Conservation (phyloP, 2,797 vertebrate species). For the Megaceryle alcyon region DNA sequence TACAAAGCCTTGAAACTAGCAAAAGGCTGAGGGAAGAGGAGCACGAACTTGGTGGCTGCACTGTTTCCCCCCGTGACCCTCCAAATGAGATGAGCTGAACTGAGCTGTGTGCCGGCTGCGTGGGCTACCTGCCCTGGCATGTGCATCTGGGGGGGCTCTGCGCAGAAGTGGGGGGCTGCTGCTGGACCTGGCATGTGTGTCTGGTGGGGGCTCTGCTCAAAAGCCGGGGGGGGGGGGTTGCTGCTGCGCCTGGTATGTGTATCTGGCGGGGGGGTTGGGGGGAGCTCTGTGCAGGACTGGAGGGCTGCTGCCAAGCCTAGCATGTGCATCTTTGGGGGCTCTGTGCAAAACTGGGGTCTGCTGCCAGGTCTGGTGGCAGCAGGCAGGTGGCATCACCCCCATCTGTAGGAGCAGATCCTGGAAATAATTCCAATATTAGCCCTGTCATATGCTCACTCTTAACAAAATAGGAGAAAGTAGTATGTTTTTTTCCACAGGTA, state of each 20-base stretch:
- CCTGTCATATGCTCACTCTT: background rate
- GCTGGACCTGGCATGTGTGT: background rate
- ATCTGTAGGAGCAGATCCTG: background rate
- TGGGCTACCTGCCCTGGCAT: background rate
- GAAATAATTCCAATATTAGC: background rate
- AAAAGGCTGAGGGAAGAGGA: background rate
- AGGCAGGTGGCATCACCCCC: background rate
- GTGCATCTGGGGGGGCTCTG: background rate
- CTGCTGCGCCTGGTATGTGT: background rate
- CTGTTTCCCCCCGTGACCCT: background rate
- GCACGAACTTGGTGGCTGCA: fast-evolving
- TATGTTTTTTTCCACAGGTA: background rate
- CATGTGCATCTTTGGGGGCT: background rate
- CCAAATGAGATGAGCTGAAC: fast-evolving
- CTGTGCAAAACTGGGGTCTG: background rate
- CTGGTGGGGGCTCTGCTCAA: background rate
- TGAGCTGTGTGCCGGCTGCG: fast-evolving
- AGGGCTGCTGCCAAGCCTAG: background rate
- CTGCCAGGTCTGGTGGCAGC: background rate
- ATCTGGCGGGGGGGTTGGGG: background rate
- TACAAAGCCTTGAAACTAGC: background rate
- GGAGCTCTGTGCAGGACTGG: fast-evolving
- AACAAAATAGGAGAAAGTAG: background rate
- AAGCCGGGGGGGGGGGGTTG: background rate
- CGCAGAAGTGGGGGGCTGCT: background rate